Evolutionary conservation across 2,888 invertebrate species (phyloP), one percentile per base, ranked within the genome.

Genomic region (Phania funesta): DNA sequence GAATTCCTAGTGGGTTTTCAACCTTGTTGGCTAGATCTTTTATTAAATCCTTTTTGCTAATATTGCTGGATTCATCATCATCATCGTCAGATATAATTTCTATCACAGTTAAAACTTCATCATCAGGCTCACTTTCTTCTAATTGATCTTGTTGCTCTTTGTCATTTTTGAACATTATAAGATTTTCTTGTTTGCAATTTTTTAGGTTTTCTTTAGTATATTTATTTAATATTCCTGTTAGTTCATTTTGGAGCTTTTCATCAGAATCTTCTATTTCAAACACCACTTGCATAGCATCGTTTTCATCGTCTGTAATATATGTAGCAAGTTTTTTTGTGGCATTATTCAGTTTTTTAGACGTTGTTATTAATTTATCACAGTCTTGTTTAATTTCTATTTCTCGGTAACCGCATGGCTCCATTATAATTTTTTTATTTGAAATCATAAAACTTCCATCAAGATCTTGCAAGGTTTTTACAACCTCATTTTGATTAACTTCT

Each of bases 21-120:
- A n/a, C n/a, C n/a, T n/a, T n/a, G n/a, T n/a, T n/a, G n/a, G n/a
- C n/a, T n/a, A n/a, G n/a, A n/a, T n/a, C 26, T 26, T 26, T 6
- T 26, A 26, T 6, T 26, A n/a, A n/a, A n/a, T 26, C 26, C 3
- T 26, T 26, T 26, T 5, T 6, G n/a, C 18, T 64, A 8, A 6
- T 18, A 8, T 22, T 4, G 8, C 16, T 35, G 11, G 5, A 16
- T 7, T 20, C 44, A 18, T 2, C n/a, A 18, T n/a, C 20, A 16
- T 64, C 70, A 35, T 44, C 54, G 7, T 77, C 76, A 13, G 64
- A 64, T 29, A 46, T 7, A 13, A 62, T 54, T 46, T 77, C 77
- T 46, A 64, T 24, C n/a, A 77, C 8, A 0, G 56, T 44, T 2
- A 46, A 44, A 18, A 26, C 54, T 4, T 77, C 70, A 2, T 56